phyloP scores from a whole-genome alignment of 2,797 vertebrate genomes.

The Brachymystax lenok region DNA sequence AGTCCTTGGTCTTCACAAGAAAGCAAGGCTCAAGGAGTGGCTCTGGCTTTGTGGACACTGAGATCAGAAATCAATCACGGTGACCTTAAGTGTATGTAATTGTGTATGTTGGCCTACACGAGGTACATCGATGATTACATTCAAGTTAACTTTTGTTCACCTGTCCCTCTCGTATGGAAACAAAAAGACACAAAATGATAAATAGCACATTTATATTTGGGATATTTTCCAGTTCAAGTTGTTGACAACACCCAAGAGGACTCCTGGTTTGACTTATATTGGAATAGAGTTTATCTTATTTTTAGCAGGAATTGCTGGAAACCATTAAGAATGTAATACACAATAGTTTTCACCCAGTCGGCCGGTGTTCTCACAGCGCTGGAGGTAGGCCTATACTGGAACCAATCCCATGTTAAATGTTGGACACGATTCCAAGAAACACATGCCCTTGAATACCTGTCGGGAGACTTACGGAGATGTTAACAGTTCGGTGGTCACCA shows the following conservation, averaged over 20 bases:
- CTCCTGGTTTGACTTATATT: background rate
- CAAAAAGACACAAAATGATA: too few relatives aligned
- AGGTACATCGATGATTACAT: background rate
- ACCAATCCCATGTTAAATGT: background rate
- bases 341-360: background rate
- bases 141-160: background rate
- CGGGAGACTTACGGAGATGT: background rate
- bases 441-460: background rate
- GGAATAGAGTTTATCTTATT: background rate
- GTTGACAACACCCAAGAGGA: background rate
- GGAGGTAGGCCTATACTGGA: background rate
- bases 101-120: background rate
- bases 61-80: background rate
- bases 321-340: background rate
- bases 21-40: background rate
- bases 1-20: slow-evolving; percentile 6
- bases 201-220: background rate
- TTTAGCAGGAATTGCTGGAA: background rate
- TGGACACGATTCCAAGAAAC: background rate
- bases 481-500: background rate
- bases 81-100: background rate
- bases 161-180: too few relatives aligned
- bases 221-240: background rate
- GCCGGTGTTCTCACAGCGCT: background rate
- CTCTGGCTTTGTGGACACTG: background rate